Evolutionary conservation across 2,113 vertebrate species (phyloP).

Genomic region (Synodontis membranacea): DNA sequence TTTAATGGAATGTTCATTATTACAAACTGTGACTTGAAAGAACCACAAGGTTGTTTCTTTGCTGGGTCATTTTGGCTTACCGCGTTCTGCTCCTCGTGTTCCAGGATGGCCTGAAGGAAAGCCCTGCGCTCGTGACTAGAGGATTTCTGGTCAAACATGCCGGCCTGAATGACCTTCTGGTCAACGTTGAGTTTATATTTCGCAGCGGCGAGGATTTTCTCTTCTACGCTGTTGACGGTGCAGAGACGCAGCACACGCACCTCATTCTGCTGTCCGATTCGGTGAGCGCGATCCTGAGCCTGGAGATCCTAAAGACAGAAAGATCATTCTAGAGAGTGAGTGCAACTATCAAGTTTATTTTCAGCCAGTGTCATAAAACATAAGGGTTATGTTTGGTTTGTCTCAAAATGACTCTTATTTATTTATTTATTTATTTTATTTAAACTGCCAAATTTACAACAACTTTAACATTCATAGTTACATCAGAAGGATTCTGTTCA

Average conservation of each 20-base stretch:
- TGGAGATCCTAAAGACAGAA: constrained; percentile 79
- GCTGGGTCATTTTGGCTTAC: constrained; percentile 58
- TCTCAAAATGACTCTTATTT: not conserved
- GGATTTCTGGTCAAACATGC: constrained; percentile 92
- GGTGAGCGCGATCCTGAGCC: constrained; percentile 85
- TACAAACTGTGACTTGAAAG: not conserved
- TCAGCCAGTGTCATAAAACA: not conserved
- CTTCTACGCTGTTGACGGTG: constrained; percentile 88
- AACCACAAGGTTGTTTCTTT: not conserved
- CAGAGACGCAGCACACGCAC: constrained; percentile 84
- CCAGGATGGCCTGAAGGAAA: constrained; percentile 86
- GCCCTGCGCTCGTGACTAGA: constrained; percentile 85
- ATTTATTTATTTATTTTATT: no score
- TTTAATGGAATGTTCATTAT: not conserved
- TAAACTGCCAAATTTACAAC: not conserved
- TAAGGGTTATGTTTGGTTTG: no score
- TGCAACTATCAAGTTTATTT: not conserved
- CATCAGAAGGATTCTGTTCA: not conserved
- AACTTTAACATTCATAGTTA: not conserved
- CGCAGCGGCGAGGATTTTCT: constrained; percentile 87
- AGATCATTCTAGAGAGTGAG: not conserved
- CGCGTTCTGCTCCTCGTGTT: constrained; percentile 89
- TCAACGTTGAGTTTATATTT: constrained; percentile 90
- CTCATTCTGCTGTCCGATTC: constrained; percentile 88
- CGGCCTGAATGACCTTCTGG: constrained; percentile 89